Base-by-base conservation (phyloP, 1,140 invertebrate species). In the Diorhabda elongata region DNA sequence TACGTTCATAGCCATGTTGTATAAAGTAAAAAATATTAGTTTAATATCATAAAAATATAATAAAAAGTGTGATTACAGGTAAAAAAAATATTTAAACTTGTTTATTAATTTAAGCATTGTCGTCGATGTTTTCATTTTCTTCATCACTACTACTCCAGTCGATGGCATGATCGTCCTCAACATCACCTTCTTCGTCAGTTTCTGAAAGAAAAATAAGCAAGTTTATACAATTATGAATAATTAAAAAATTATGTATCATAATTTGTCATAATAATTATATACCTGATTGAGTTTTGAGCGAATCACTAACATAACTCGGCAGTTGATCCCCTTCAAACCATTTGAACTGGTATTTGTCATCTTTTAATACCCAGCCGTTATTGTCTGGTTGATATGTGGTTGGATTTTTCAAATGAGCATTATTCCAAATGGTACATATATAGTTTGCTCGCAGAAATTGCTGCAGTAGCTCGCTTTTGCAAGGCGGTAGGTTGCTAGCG, bases 51-150 rank as follows among this genome's bases (percentile, higher is more conserved):
- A 7, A 7, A 56, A 56, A 6, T 7, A 6, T 7, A 56, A 56
- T 7, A n/a, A 61, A 61, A 61, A 61, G 60, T 61, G 43, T 26
- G 4, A 61, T 41, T 41, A 60, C 58, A 60, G 26, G 26, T 60
- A 42, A 61, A 61, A n/a, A 61, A 42, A 42, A 61, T 61, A 61
- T 61, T 61, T 44, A 42, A 42, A 42, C 11, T 42, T 61, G 41
- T 61, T 61, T 42, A 61, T 61, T 4, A 61, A 61, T 61, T 61
- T 42, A 26, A 61, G 41, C 60, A 61, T 61, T 61, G 60, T 61
- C n/a, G 60, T 61, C 60, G 60, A 61, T 61, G 43, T 61, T 61
- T 61, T 42, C 43, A 61, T 61, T 61, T 61, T 61, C 60, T 61
- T 61, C 60, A n/a, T 61, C 60, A 61, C 60, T 61, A 61, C 60